Conservation (phyloP, 2,888 invertebrate species). For the Carterocephalus palaemon region DNA sequence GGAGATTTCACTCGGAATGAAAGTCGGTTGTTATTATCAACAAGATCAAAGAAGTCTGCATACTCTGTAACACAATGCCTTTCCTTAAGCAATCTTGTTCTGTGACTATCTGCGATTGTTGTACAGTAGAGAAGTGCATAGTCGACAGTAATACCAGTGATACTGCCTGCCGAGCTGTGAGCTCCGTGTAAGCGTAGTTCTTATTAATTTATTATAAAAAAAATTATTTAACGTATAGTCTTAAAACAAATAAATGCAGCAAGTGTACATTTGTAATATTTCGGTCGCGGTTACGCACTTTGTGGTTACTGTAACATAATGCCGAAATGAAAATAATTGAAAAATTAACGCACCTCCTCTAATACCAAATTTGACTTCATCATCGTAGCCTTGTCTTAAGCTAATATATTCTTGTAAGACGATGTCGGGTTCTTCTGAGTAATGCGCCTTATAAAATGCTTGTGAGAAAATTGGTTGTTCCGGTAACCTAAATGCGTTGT, state of each 20-base stretch:
- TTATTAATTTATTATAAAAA: no score
- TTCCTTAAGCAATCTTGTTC: no score
- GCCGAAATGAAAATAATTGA: not conserved
- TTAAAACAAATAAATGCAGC: no score
- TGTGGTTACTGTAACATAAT: not conserved
- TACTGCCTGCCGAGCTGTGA: no score
- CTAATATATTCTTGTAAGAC: slow-evolving; percentile 45
- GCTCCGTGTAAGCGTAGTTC: no score
- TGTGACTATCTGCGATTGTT: no score
- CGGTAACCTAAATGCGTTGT: slow-evolving; percentile 58
- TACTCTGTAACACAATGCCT: slow-evolving; percentile 44
- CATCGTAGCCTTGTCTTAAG: slow-evolving; percentile 55
- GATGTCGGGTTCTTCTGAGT: slow-evolving; percentile 47
- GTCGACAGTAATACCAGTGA: no score
- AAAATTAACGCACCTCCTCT: slow-evolving; percentile 48
- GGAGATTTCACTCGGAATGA: slow-evolving; percentile 40
- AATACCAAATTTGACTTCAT: slow-evolving; percentile 49
- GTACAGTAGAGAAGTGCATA: no score
- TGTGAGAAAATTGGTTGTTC: slow-evolving; percentile 65
- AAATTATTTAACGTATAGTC: no score
- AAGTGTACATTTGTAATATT: no score
- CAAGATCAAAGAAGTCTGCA: slow-evolving; percentile 41
- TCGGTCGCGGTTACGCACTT: no score
- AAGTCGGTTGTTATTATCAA: slow-evolving; percentile 38
- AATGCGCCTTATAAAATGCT: slow-evolving; percentile 64